Percentiles rank a stretch among this genome's conserved stretches.
Evolutionary conservation across 2,797 vertebrate species (phyloP).

Genomic region (Anguilla obscura): DNA sequence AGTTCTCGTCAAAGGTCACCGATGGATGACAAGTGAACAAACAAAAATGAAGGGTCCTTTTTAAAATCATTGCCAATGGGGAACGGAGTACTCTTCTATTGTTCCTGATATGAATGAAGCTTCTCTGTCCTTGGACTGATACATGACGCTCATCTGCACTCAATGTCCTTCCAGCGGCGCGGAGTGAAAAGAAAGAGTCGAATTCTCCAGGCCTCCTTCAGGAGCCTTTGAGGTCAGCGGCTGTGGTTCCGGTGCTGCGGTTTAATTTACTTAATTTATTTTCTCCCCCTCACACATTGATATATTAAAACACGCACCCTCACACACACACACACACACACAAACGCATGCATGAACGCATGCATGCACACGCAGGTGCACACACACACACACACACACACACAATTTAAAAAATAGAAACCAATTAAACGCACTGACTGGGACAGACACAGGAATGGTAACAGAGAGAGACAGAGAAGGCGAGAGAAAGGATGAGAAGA

Average conservation of each 20-base stretch:
- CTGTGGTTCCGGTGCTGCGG: neutral
- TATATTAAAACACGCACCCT: neutral
- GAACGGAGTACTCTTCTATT: constrained; percentile 43
- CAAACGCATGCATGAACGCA: too few species aligned
- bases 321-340: neutral
- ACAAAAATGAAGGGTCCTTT: constrained; percentile 33
- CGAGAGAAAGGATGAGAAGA: neutral
- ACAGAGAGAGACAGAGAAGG: neutral
- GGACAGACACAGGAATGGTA: neutral
- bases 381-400: neutral
- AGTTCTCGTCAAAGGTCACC: constrained; percentile 57
- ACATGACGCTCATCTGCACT: neutral
- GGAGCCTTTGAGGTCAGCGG: neutral
- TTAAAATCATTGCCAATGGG: constrained; percentile 48
- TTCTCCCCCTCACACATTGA: neutral
- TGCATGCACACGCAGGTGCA: too few species aligned
- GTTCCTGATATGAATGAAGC: constrained; percentile 34
- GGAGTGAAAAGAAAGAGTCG: neutral
- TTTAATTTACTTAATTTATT: neutral
- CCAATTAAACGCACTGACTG: neutral
- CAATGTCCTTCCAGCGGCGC: too few species aligned
- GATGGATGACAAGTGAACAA: constrained; percentile 48
- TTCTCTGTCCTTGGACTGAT: constrained; percentile 10
- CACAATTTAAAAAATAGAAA: neutral
- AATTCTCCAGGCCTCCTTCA: neutral